Base-by-base conservation (phyloP, 2,113 vertebrate species). In the Apteryx mantelli region DNA sequence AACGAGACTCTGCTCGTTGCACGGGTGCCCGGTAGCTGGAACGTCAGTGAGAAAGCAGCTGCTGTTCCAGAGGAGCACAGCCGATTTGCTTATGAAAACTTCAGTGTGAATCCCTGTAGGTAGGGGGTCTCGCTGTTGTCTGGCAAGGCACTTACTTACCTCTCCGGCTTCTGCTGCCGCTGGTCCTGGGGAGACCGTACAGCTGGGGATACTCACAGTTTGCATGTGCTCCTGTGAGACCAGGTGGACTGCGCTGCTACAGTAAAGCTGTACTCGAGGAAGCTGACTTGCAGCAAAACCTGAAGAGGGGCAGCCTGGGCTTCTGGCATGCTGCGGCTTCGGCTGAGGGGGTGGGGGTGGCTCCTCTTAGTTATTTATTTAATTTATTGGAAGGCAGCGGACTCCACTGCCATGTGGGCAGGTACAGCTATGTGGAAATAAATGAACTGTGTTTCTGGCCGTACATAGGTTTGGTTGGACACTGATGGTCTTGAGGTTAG, bases 281-380 rank as follows among this genome's bases (percentile, higher is more conserved):
- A 30, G 4, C 0, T 1, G 50, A 8, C 38, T 20, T 30, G 11
- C 25, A 42, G 9, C 4, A 14, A 18, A 46, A 44, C 2, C 26
- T 16, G 38, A 26, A 79, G 42, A 38, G 36, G 36, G 36, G 36
- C 36, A 38, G 36, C 36, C 36, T 38, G 36, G 36, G 36, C 44
- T 46, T 46, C 15, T 16, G 44, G 44, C 28, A 10, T 68, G 44
- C 42, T 16, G 44, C 44, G 15, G 15, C 30, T 28, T 25, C 40
- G 42, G 13, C 40, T 44, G 17, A 28, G 46, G 46, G 19, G 46
- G 44, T 46, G 44, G 44, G 6, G 15, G 18, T 48, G 46, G 46
- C 9, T 48, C 18, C 46, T 19, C 46, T 48, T 48, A 46, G 42
- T 11, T 42, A 42, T 46, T 46, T 46, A 46, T 46, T 46, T 38